These are phyloP conservation scores for Heliconius hortense DNA, from an alignment of 2,888 invertebrate genomes.

Conservation along the genomic window DNA sequence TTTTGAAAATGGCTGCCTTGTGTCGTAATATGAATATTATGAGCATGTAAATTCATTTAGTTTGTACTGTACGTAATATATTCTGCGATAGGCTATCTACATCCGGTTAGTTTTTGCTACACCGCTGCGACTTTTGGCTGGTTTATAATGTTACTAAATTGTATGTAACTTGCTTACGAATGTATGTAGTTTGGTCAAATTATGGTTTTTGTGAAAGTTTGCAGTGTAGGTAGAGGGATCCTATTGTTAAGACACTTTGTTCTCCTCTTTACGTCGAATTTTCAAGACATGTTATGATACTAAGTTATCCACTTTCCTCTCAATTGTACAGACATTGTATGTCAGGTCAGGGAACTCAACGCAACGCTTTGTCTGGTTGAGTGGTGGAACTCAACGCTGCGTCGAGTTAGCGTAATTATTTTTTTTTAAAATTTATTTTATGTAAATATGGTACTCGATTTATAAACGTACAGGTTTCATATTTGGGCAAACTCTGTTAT, in stretches of 20 bases:
- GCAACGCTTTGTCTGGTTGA: too few relatives aligned
- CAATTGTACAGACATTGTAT: too few relatives aligned
- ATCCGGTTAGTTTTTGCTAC: conserved; percentile 39
- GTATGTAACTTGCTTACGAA: conserved; percentile 2
- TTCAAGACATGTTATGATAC: too few relatives aligned
- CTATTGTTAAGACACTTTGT: too few relatives aligned
- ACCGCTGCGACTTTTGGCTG: conserved; percentile 18
- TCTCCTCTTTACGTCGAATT: too few relatives aligned
- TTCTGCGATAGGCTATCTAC: conserved; percentile 44
- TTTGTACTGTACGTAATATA: conserved; percentile 46
- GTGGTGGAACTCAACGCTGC: too few relatives aligned
- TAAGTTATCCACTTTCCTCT: too few relatives aligned
- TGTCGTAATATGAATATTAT: conserved; percentile 39
- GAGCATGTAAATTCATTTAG: conserved; percentile 49
- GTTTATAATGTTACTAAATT: conserved; percentile 28
- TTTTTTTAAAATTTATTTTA: too few relatives aligned
- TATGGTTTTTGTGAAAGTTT: not conserved
- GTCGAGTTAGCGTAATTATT: not conserved
- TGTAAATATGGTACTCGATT: not conserved
- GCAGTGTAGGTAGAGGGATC: too few relatives aligned
- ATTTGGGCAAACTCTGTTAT: not conserved
- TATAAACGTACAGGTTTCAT: not conserved
- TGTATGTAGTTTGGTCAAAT: not conserved
- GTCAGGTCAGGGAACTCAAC: too few relatives aligned
- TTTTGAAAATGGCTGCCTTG: conserved; percentile 1